A percentile compares a stretch with the other conserved stretches of the same genome.
Conservation (phyloP, 2,113 vertebrate species). For the Ochotona curzoniae region DNA sequence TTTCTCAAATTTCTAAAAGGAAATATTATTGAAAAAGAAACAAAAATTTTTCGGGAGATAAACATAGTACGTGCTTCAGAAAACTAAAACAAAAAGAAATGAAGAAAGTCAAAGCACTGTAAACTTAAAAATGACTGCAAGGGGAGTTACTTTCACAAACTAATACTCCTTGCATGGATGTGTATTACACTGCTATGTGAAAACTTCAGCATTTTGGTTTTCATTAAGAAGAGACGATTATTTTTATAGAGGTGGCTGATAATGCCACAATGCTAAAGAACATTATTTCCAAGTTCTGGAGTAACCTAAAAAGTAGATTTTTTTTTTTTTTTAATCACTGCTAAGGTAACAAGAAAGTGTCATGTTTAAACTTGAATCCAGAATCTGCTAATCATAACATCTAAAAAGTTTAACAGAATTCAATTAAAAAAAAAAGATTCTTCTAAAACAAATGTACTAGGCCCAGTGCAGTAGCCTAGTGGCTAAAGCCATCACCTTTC, state of each 20-base stretch:
- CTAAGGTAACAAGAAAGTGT: neutral
- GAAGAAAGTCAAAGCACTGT: neutral
- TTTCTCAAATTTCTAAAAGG: conserved; percentile 52
- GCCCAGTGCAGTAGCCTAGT: no score
- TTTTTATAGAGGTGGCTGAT: neutral
- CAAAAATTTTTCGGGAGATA: neutral
- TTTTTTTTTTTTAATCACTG: neutral
- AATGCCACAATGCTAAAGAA: neutral
- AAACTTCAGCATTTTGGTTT: neutral
- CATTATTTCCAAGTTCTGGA: neutral
- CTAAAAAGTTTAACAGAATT: neutral
- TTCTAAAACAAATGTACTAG: neutral
- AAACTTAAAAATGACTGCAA: neutral
- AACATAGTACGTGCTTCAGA: neutral
- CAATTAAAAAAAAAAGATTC: neutral
- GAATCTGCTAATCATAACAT: neutral
- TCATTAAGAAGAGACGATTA: neutral
- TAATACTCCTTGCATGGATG: neutral
- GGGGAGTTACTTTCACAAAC: neutral
- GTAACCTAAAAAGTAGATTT: neutral
- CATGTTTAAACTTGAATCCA: neutral
- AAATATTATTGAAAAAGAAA: neutral
- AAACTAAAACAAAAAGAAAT: neutral
- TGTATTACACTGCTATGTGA: neutral
- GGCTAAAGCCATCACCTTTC: no score